Base-by-base conservation (phyloP, 2,888 invertebrate species). In the Sarcophaga caerulescens region DNA sequence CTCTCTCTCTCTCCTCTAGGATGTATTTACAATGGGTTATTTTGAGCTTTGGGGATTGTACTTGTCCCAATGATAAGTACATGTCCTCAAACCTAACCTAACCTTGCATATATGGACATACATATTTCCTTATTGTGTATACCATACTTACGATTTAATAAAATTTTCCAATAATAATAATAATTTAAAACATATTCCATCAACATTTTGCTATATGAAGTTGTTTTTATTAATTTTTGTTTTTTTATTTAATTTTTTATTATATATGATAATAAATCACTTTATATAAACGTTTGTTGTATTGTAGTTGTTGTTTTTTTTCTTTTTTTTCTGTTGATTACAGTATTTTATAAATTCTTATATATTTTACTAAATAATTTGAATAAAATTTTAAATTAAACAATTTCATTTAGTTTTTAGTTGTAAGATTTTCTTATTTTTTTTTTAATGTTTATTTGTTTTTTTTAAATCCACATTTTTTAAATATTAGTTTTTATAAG, bases 361-460 rank as follows among this genome's bases (percentile, higher is more conserved):
- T 86, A 86, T 78, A 86, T 84, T 86, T 86, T 80, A 84, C 84
- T 86, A 86, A 84, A 84, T 84, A 86, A 75, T 86, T 86, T 83
- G 44, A 86, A 84, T 79, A 71, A 80, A 70, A 60, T 74, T 52
- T 62, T 52, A 63, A 74, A 80, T 84, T 80, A 84, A 84, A 80
- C 75, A 83, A 78, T 78, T 78, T 63, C 25, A 74, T 14, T 78
- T 70, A 62, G 23, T 70, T 76, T 69, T 65, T 10, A n/a, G 35
- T 71, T 63, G 71, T 52, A 71, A 52, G 63, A 71, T 71, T 47
- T 70, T 5, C 44, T 69, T 69, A 23, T 65, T 19, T 77, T 52
- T 82, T 65, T 77, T 73, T 80, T 45, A 52, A 80, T 76, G 70
- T 71, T 77, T 70, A 68, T 71, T 76, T 57, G 68, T 76, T 66